Percentiles rank a stretch among this genome's conserved stretches.
These are phyloP conservation scores for Caenorhabditis panamensis DNA, from an alignment of 2,888 invertebrate species.

Conservation along the genomic window DNA sequence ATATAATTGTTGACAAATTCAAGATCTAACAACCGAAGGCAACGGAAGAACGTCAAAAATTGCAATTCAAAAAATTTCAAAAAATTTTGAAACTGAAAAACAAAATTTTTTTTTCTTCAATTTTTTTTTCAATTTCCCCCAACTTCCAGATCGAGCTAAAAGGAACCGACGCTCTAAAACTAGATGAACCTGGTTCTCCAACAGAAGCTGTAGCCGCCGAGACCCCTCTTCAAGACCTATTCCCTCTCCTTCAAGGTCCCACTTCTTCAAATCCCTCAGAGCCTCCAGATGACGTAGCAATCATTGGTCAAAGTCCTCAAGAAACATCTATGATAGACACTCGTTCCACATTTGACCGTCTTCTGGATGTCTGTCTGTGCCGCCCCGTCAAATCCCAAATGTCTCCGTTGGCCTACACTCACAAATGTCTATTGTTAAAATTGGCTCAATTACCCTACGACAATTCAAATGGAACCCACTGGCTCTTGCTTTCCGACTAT, in stretches of 20 bases:
- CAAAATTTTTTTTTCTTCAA: too few species aligned
- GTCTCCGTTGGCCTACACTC: conserved; percentile 41
- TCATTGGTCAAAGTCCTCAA: background rate
- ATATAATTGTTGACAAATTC: too few species aligned
- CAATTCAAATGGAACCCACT: conserved; percentile 56
- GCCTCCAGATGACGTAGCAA: background rate
- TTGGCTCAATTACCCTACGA: conserved; percentile 41
- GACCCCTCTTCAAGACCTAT: conserved; percentile 43
- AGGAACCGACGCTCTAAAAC: conserved; percentile 50
- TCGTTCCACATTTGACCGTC: conserved; percentile 42
- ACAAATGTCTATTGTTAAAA: conserved; percentile 42
- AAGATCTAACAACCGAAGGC: too few species aligned
- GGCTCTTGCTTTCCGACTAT: conserved; percentile 64
- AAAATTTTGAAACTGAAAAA: too few species aligned
- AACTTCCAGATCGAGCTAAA: conserved; percentile 58
- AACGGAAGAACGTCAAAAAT: background rate
- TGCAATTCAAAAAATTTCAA: background rate
- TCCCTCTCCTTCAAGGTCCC: conserved; percentile 24
- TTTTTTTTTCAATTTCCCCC: background rate
- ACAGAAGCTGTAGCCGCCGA: conserved; percentile 12
- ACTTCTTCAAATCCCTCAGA: background rate
- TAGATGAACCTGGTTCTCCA: conserved; percentile 42
- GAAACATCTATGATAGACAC: background rate
- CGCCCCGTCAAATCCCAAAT: conserved; percentile 35
- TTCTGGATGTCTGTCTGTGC: conserved; percentile 56